These are phyloP conservation scores for Botia kubotai DNA, from an alignment of 2,797 vertebrate species.

Conservation along the genomic window DNA sequence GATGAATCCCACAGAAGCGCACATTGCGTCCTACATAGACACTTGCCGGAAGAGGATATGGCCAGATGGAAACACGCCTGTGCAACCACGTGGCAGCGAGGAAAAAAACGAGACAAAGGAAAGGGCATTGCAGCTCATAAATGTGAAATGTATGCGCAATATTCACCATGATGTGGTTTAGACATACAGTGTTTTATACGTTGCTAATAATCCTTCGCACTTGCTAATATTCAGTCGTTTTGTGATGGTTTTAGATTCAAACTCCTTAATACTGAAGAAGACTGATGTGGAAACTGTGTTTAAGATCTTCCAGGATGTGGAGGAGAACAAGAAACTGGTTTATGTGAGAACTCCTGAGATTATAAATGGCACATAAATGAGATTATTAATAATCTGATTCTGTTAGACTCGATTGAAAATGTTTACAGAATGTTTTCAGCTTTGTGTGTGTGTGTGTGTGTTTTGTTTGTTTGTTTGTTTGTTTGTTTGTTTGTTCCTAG, in stretches of 20 bases:
- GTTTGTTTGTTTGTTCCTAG: not conserved
- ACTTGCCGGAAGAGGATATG: slow-evolving; percentile 70
- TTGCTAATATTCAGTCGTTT: not conserved
- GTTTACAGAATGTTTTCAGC: not conserved
- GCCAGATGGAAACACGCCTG: slow-evolving; percentile 61
- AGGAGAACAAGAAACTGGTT: slow-evolving; percentile 79
- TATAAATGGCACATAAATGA: no score
- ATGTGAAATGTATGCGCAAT: slow-evolving; percentile 69
- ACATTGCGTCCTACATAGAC: slow-evolving; percentile 74
- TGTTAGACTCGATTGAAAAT: not conserved
- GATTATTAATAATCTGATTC: no score
- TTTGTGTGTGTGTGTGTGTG: not conserved
- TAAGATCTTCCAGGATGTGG: slow-evolving; percentile 76
- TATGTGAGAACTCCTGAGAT: slow-evolving; percentile 73
- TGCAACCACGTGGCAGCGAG: slow-evolving; percentile 61
- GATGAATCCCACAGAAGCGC: slow-evolving; percentile 74
- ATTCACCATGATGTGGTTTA: not conserved
- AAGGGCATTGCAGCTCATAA: slow-evolving; percentile 73
- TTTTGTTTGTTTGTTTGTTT: not conserved
- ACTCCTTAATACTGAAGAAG: slow-evolving; percentile 73
- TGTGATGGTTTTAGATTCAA: slow-evolving; percentile 67
- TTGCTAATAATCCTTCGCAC: not conserved
- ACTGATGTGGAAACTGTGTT: slow-evolving; percentile 74
- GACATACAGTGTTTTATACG: not conserved
- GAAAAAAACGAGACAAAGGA: slow-evolving; percentile 73